phyloP scores from a whole-genome alignment of 2,113 vertebrate species.

The Cinclus cinclus region DNA sequence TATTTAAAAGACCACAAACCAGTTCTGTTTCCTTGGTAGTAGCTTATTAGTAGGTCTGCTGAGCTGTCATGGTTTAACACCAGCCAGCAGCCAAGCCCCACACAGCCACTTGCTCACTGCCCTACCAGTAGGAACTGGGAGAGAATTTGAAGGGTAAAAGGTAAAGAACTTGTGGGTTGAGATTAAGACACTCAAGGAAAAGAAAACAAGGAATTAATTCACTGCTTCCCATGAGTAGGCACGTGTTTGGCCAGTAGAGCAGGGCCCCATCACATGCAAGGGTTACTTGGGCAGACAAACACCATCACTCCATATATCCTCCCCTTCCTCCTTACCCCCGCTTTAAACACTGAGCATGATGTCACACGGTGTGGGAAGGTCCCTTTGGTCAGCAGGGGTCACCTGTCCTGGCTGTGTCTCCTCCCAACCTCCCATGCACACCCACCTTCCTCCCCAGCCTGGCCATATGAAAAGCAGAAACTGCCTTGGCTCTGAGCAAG shows the following conservation, averaged over 20 bases:
- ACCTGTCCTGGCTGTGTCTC: neutral
- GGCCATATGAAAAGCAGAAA: neutral
- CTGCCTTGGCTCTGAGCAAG: neutral
- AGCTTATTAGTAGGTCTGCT: neutral
- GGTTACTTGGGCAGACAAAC: neutral
- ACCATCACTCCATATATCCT: neutral
- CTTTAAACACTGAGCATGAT: neutral
- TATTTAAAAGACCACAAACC: neutral
- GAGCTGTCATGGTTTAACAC: neutral
- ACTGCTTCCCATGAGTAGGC: neutral
- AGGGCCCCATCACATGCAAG: too few species aligned
- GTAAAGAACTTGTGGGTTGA: neutral
- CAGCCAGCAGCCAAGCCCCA: neutral
- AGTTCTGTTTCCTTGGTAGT: neutral
- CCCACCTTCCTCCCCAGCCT: too few species aligned
- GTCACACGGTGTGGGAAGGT: neutral
- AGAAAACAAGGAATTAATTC: neutral
- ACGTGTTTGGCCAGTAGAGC: neutral
- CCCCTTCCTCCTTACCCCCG: neutral
- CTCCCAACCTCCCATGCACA: fast-evolving
- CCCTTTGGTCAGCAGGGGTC: neutral
- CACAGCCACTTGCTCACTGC: fast-evolving
- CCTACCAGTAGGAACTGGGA: neutral
- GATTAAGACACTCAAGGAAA: neutral
- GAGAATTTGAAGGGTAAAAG: neutral